Evolutionary conservation across 1,140 invertebrate genomes (phyloP).

Genomic region (Bombus affinis): DNA sequence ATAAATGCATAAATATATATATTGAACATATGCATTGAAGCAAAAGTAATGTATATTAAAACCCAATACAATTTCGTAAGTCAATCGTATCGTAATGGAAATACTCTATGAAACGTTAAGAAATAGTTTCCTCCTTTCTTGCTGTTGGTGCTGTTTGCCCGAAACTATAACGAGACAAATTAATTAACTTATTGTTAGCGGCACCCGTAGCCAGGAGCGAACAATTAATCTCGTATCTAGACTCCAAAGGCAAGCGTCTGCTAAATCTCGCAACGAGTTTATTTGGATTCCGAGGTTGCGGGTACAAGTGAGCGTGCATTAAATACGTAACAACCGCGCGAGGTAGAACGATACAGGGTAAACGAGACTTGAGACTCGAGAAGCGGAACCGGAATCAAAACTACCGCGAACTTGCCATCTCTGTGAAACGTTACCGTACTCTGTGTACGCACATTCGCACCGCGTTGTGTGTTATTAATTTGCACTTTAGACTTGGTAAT

Average conservation of each 20-base stretch:
- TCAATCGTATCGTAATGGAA: background rate
- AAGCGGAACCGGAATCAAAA: constrained; percentile 59
- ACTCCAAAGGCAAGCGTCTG: constrained; percentile 34
- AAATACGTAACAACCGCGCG: constrained; percentile 47
- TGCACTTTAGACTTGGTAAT: background rate
- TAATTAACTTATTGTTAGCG: constrained; percentile 39
- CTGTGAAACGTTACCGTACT: background rate
- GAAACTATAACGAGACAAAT: constrained; percentile 16
- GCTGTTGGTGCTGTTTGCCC: background rate
- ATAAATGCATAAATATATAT: too few relatives aligned
- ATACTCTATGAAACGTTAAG: background rate
- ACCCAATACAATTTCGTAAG: background rate
- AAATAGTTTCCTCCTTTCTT: background rate
- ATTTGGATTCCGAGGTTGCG: constrained; percentile 58
- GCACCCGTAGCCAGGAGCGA: constrained; percentile 4
- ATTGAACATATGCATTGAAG: too few relatives aligned
- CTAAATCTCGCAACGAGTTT: constrained; percentile 49
- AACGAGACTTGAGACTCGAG: constrained; percentile 24
- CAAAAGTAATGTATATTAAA: background rate
- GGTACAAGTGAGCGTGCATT: constrained; percentile 35
- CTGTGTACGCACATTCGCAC: background rate
- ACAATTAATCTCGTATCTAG: constrained; percentile 40
- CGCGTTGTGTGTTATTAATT: constrained; percentile 44
- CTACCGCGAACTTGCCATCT: constrained; percentile 32
- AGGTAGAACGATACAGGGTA: constrained; percentile 19